Percentiles rank a stretch among this genome's conserved stretches.
Conservation (phyloP, 2,113 vertebrate genomes). For the Myotis yumanensis region DNA sequence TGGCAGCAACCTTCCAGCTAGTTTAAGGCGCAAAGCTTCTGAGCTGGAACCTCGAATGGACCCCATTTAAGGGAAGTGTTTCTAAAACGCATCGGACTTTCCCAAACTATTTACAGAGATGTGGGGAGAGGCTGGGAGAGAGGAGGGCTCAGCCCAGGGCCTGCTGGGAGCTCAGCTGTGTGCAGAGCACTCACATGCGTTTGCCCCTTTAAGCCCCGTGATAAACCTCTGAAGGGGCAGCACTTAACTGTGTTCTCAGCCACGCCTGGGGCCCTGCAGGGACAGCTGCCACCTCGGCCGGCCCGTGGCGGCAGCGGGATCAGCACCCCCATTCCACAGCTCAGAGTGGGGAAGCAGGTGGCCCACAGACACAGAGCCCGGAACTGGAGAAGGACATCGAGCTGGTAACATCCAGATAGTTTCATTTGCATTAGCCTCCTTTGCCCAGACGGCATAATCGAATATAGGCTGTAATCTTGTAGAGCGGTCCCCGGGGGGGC, state of each 20-base stretch:
- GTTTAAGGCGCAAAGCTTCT: neutral
- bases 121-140: too few species aligned
- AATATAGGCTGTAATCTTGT: neutral
- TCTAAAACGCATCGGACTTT: neutral
- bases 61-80: neutral
- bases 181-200: rapidly evolving
- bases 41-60: too few species aligned
- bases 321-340: neutral
- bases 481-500: neutral
- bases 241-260: neutral
- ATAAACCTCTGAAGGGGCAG: neutral
- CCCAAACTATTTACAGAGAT: neutral
- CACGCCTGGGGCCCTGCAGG: neutral
- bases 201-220: neutral
- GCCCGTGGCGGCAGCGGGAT: neutral
- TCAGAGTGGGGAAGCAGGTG: neutral
- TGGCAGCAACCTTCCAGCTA: too few species aligned
- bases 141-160: neutral
- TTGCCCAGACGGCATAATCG: neutral
- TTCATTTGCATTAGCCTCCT: neutral
- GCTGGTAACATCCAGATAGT: neutral
- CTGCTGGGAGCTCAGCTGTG: neutral
- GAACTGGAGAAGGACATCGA: neutral
- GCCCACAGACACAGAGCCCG: neutral
- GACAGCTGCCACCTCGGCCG: neutral